phyloP scores from a whole-genome alignment of 2,797 vertebrate species.

The Eulemur coronatus region DNA sequence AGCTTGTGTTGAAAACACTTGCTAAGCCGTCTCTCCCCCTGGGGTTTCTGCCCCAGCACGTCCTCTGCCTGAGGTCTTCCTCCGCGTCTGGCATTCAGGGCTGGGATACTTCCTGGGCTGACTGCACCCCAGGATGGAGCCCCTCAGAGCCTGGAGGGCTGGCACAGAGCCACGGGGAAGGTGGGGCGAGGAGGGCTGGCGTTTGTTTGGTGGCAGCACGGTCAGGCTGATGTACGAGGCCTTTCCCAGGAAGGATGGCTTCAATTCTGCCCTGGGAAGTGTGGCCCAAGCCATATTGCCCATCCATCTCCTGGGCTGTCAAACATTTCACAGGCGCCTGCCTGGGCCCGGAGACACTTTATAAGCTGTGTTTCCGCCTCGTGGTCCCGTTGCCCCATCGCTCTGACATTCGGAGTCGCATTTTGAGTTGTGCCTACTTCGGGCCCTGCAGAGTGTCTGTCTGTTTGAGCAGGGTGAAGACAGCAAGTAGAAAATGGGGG shows the following conservation, averaged over 20 bases:
- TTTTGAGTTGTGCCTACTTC: neutral
- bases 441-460: neutral
- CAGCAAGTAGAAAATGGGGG: no score
- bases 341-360: neutral
- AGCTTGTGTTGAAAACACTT: neutral
- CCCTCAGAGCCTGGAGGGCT: neutral
- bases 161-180: fast-evolving
- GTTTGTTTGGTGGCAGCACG: neutral
- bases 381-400: fast-evolving
- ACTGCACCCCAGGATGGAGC: neutral
- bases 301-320: constrained; percentile 56
- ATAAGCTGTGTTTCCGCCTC: neutral
- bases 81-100: no score
- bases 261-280: constrained; percentile 41
- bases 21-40: fast-evolving
- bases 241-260: neutral
- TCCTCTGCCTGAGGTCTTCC: neutral
- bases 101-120: fast-evolving
- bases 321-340: neutral
- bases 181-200: fast-evolving
- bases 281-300: neutral
- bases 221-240: neutral
- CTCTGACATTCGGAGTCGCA: neutral
- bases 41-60: neutral
- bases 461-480: neutral